Base-by-base conservation (phyloP, 1,140 invertebrate species). In the Wasmannia auropunctata region DNA sequence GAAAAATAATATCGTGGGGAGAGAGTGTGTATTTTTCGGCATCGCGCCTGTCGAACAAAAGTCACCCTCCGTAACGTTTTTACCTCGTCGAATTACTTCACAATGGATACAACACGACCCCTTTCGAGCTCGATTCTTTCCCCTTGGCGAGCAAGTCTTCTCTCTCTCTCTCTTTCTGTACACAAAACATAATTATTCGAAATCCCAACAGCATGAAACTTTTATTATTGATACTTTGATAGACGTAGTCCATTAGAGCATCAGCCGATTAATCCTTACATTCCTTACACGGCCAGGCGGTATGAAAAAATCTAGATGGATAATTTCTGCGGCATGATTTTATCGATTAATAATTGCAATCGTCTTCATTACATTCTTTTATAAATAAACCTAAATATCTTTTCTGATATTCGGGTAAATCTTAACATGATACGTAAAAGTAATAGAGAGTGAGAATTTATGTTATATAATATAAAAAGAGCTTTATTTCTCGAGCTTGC, bases 201-300 rank as follows among this genome's bases (percentile, higher is more conserved):
- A 93, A 93, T 93, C 92, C 92, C 91, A 93, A 93, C 92, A 92
- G 85, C 90, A 93, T 93, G 90, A 93, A 93, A 93, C 88, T 93
- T 93, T 93, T 86, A 93, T 92, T 89, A 93, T 92, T 89, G 74
- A 46, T 60, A 14, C 54, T 25, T 67, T 60, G 51, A 54, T 70
- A 80, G 77, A 67, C 63, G n/a, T 31, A 56, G 28, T 34, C 77
- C 58, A 88, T 90, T 90, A 83, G 14, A 56, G 31, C 56, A 81
- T 88, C 40, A 74, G n/a, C 22, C 19, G 28, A 86, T 83, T 81
- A 67, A 89, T 85, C 37, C 76, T 60, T 76, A 16, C 19, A 19
- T 11, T 5, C n/a, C n/a, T n/a, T n/a, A n/a, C n/a, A 28, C 25
- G 19, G n/a, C 7, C 0, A 40, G 10, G 19, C 14, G 34, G 22